These are phyloP conservation scores for Alectura lathami DNA, from an alignment of 2,113 vertebrate species.

Conservation along the genomic window DNA sequence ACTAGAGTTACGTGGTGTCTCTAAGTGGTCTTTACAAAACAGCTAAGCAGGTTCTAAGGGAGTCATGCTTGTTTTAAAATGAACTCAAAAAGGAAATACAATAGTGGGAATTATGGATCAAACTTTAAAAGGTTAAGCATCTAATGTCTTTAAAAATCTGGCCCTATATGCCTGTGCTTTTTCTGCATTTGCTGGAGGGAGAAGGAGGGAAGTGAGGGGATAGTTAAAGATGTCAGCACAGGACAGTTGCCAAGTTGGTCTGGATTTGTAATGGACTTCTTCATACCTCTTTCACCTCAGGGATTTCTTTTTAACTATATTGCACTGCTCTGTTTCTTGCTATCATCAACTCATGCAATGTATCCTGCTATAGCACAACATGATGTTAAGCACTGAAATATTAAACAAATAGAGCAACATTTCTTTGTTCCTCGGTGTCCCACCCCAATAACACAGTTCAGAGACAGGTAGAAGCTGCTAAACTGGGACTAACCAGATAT, in stretches of 20 bases:
- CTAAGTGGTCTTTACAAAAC: constrained; percentile 11
- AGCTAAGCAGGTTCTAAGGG: constrained; percentile 2
- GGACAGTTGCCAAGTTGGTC: neutral
- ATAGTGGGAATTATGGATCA: neutral
- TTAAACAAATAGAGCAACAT: neutral
- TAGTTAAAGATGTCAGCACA: constrained; percentile 21
- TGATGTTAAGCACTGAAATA: neutral
- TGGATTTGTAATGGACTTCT: neutral
- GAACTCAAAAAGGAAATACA: constrained; percentile 16
- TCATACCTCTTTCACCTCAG: neutral
- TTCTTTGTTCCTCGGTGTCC: neutral
- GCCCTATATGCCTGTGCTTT: neutral
- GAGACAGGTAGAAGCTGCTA: constrained; percentile 22
- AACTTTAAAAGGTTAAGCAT: neutral
- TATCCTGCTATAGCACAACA: neutral
- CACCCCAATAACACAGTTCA: neutral
- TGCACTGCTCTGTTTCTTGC: neutral
- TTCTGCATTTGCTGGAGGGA: neutral
- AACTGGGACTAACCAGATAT: constrained; percentile 12
- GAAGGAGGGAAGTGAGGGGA: neutral
- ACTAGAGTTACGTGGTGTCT: neutral
- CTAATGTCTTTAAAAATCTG: neutral
- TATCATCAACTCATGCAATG: neutral
- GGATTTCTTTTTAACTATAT: neutral
- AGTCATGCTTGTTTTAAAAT: neutral